Conservation (phyloP, 1,140 invertebrate species). For the Hyles vespertilio region DNA sequence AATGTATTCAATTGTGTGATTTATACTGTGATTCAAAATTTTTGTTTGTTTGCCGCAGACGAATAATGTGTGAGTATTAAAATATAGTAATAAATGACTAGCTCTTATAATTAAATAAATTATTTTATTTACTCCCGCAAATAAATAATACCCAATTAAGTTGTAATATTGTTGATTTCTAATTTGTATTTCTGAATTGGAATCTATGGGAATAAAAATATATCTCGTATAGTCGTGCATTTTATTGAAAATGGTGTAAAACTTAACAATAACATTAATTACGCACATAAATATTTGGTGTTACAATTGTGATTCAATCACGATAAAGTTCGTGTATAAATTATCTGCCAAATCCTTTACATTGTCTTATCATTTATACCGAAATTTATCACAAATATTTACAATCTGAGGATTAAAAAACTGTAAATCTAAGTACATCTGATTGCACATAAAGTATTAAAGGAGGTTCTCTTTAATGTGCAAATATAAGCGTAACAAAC, state of each 20-base stretch:
- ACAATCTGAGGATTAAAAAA: no score
- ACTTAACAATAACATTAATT: constrained; percentile 23
- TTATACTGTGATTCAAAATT: constrained; percentile 30
- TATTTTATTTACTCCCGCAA: constrained; percentile 4
- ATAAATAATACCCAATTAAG: no score
- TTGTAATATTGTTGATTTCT: background rate
- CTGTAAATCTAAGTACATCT: no score
- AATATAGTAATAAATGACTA: constrained; percentile 5
- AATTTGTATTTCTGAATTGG: no score
- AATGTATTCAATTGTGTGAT: constrained; percentile 26
- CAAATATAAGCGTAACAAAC: no score
- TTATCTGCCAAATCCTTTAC: constrained; percentile 7
- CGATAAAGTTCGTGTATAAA: constrained; percentile 11
- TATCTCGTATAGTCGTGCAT: constrained; percentile 9
- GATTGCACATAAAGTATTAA: no score
- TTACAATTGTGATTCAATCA: constrained; percentile 27
- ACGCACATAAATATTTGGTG: constrained; percentile 29
- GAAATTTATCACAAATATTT: constrained; percentile 6
- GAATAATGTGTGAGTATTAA: constrained; percentile 26
- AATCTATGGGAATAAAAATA: background rate
- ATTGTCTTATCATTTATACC: background rate
- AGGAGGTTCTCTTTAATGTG: no score
- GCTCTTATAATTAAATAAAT: constrained; percentile 4
- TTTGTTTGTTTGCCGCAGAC: constrained; percentile 21
- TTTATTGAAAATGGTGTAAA: constrained; percentile 28